Conservation (phyloP, 30 jellyfish, hydroid and myxozoan species). For the Mastigias papua region DNA sequence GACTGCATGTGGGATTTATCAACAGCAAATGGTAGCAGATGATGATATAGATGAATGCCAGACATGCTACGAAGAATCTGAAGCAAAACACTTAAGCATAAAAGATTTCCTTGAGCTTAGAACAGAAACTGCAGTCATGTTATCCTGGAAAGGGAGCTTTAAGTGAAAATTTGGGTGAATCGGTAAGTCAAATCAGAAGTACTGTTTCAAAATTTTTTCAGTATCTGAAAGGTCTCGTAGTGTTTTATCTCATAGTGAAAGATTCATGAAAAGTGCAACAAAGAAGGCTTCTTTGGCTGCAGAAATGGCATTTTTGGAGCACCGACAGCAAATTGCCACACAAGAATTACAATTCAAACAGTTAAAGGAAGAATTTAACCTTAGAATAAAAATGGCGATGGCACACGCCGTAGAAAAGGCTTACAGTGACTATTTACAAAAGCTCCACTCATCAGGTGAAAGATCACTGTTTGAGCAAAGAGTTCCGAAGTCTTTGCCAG, state of each 20-base stretch:
- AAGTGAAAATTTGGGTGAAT: not conserved
- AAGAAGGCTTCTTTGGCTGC: slow-evolving; percentile 30
- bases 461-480: not conserved
- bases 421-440: not conserved
- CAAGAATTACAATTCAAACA: not conserved
- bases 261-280: slow-evolving; percentile 27
- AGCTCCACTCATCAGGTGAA: not conserved
- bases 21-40: not conserved
- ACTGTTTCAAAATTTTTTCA: not conserved
- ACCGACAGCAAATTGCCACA: slow-evolving; percentile 9
- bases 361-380: not conserved
- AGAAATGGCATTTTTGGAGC: not conserved
- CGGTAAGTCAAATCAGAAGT: slow-evolving; percentile 21
- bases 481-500: not conserved
- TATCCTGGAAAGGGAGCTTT: not conserved
- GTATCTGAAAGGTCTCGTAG: slow-evolving; percentile 8
- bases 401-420: not conserved
- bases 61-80: not conserved
- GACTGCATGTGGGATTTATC: not conserved
- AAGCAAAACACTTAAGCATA: not conserved
- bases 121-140: too few species aligned
- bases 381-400: not conserved
- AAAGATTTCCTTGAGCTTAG: not conserved
- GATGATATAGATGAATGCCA: slow-evolving; percentile 7
- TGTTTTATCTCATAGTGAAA: not conserved